Conservation (phyloP, 2,888 invertebrate species). For the Mesorhabditis belari region DNA sequence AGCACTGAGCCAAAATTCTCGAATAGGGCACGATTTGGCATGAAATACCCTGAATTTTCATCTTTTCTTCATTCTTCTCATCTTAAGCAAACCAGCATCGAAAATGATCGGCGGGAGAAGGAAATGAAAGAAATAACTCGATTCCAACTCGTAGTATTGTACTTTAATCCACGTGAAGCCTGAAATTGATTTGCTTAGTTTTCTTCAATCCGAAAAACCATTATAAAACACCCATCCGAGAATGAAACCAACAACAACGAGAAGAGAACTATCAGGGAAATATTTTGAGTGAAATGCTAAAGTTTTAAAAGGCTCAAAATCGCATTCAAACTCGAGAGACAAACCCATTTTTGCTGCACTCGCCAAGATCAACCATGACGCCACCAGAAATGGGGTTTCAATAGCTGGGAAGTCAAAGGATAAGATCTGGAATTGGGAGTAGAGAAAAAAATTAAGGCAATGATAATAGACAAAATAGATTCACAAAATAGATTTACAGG, state of each 20-base stretch:
- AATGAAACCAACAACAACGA: constrained; percentile 86
- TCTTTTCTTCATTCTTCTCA: neutral
- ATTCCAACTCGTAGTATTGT: constrained; percentile 16
- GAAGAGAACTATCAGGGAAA: constrained; percentile 92
- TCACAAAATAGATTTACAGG: too few species aligned
- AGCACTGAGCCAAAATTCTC: constrained; percentile 92
- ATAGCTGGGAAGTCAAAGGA: neutral
- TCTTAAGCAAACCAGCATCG: constrained; percentile 64
- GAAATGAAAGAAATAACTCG: constrained; percentile 90
- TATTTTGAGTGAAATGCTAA: constrained; percentile 26
- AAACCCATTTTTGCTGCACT: neutral
- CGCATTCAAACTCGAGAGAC: too few species aligned
- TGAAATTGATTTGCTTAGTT: too few species aligned
- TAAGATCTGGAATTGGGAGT: too few species aligned
- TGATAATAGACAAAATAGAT: too few species aligned
- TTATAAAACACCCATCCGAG: neutral
- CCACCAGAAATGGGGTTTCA: neutral
- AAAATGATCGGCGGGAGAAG: constrained; percentile 96
- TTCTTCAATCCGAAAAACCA: neutral
- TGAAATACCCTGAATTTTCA: constrained; percentile 76
- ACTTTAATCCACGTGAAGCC: neutral
- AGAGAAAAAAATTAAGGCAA: too few species aligned
- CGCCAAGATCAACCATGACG: neutral
- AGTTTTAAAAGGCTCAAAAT: neutral
- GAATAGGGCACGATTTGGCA: constrained; percentile 94